Base-by-base conservation (phyloP, 2,888 invertebrate species). In the Drosophila anomalipes region DNA sequence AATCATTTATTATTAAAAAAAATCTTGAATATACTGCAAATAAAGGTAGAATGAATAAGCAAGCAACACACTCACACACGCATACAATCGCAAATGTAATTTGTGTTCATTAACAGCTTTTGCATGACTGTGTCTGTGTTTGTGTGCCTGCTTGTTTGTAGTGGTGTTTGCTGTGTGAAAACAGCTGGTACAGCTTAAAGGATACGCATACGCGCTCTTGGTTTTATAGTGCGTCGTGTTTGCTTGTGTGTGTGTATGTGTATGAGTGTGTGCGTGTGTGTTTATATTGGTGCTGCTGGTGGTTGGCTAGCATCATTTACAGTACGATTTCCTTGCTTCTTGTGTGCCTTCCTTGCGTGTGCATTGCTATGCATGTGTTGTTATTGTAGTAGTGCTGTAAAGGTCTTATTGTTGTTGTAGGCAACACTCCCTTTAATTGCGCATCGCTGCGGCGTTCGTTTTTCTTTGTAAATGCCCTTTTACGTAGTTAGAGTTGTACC, bases 101-200 rank as follows among this genome's bases (percentile, higher is more conserved):
- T 61, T 53, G 70, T 19, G 72, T 81, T 76, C 77, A 83, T 76
- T 76, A 77, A 51, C 78, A 70, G 70, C 66, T 26, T 49, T 57
- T 30, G 39, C 28, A 39, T 6, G 57, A 41, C 12, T 19, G 35
- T 37, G 30, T 53, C 44, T 51, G 53, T 58, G 47, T 26, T 65
- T 67, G 65, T 59, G 51, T 35, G 49, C 69, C 54, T 49, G 64
- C 14, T 47, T 62, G 57, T 32, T 66, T 57, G 53, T 39, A 49
- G 63, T 64, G 56, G 33, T 54, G 77, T 57, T 72, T 56, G 41
- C 69, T 66, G 74, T 75, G 74, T 75, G 58, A 74, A 82, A 86
- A 90, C 86, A 86, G 86, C 91, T 86, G 86, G 89, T 86, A 89
- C 87, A 86, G 91, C 89, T 80, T 60, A 26, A 72, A 83, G 83